Conservation (phyloP, 2,797 vertebrate species). For the Amphiprion clarkii region DNA sequence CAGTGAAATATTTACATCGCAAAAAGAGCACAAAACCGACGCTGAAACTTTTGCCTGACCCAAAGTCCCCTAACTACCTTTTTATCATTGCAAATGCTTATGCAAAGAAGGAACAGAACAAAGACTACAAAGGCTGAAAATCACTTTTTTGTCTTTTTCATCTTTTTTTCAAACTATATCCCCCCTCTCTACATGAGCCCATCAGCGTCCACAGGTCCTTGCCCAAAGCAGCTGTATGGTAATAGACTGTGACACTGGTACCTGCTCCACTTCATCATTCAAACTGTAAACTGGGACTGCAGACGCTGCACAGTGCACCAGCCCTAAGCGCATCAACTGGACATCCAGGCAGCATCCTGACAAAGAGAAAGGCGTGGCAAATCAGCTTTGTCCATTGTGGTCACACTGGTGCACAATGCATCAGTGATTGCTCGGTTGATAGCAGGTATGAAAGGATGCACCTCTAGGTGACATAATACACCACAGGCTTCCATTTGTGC, state of each 20-base stretch:
- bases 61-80: slow-evolving; percentile 60
- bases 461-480: slow-evolving; percentile 74
- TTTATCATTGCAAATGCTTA: slow-evolving; percentile 66
- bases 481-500: slow-evolving; percentile 72
- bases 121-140: slow-evolving; percentile 69
- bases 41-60: slow-evolving; percentile 66
- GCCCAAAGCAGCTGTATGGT: slow-evolving; percentile 77
- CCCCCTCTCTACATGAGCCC: slow-evolving; percentile 34
- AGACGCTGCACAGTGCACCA: slow-evolving; percentile 29
- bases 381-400: slow-evolving; percentile 36
- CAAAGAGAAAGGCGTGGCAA: slow-evolving; percentile 55
- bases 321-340: slow-evolving; percentile 48
- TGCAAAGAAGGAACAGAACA: slow-evolving; percentile 57
- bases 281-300: slow-evolving; percentile 56
- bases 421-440: slow-evolving; percentile 44
- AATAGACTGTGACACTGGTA: slow-evolving; percentile 72
- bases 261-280: slow-evolving; percentile 74
- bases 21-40: slow-evolving; percentile 38
- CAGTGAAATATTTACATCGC: slow-evolving; percentile 74
- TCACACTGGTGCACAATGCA: slow-evolving; percentile 11
- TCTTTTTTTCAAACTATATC: slow-evolving; percentile 48
- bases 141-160: slow-evolving; percentile 65
- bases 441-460: slow-evolving; percentile 61
- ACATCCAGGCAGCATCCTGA: slow-evolving; percentile 39
- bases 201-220: slow-evolving; percentile 60